phyloP scores from a whole-genome alignment of 2,797 vertebrate species.

The Pseudopleuronectes americanus region DNA sequence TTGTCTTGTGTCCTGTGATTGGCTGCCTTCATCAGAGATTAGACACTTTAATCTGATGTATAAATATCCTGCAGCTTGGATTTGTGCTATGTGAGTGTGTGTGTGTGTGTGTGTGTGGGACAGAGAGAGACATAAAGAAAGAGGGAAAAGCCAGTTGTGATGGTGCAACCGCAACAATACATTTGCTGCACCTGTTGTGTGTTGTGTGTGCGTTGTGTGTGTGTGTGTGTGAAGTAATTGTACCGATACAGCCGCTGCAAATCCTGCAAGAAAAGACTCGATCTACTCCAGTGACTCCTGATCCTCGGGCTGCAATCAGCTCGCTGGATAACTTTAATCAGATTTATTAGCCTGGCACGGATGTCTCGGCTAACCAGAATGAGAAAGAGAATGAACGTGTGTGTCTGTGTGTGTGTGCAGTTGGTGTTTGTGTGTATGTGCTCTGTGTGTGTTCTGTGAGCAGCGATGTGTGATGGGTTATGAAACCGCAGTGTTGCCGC shows the following conservation, averaged over 20 bases:
- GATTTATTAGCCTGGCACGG: constrained; percentile 78
- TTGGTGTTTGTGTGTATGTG: constrained; percentile 8
- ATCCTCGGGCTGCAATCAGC: constrained; percentile 64
- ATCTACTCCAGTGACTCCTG: constrained; percentile 65
- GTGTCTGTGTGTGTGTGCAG: constrained; percentile 11
- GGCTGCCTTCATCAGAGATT: constrained; percentile 56
- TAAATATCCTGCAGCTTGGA: constrained; percentile 51
- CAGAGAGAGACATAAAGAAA: background rate
- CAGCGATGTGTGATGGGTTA: constrained; percentile 51
- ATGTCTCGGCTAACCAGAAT: constrained; percentile 63
- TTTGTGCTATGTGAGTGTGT: background rate
- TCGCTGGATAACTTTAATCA: constrained; percentile 79
- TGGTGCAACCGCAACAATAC: background rate
- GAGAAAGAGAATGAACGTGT: constrained; percentile 27
- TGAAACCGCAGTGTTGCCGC: constrained; percentile 58
- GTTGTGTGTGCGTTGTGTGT: constrained; percentile 4
- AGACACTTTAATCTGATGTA: constrained; percentile 65
- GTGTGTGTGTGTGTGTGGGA: background rate
- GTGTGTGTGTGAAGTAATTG: constrained; percentile 12
- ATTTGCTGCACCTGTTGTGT: constrained; percentile 1
- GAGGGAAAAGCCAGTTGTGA: background rate
- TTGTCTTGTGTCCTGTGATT: constrained; percentile 34
- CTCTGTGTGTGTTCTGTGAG: constrained; percentile 27
- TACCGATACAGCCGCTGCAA: constrained; percentile 2
- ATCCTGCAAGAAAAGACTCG: constrained; percentile 30